Base-by-base conservation (phyloP, 2,888 invertebrate genomes). In the Apamea anceps region DNA sequence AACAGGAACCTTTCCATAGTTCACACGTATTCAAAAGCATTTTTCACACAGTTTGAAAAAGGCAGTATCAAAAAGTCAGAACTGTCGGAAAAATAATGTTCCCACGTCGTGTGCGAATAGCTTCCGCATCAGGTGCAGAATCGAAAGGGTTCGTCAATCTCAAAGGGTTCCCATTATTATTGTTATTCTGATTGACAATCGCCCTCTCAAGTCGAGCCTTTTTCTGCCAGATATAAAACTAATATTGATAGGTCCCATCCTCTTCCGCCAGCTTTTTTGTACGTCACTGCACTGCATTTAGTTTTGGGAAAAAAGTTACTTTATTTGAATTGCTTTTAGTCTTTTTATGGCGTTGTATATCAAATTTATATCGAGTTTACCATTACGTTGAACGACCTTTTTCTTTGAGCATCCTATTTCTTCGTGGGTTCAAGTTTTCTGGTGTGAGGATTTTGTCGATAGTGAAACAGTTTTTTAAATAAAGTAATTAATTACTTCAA, bases 231-330 rank as follows among this genome's bases (percentile, higher is more conserved):
- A 95, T 96, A 96, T 96, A 96, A 96, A 96, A 97, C 97, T 96
- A 97, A 97, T 96, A 97, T 97, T 96, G 96, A 95, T 95, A 94
- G 94, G 96, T 94, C 96, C 96, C 97, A 96, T 96, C 97, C 97
- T 95, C 95, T 97, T 97, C 97, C 97, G 97, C 92, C 92, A 91
- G 92, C 91, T 95, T 96, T 96, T 95, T 96, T 96, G 94, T 93
- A 87, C 91, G 89, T 90, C 93, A 94, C 91, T 94, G 94, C 95
- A 93, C 92, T 93, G 92, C 92, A 91, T 94, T 94, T 92, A 92
- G 89, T 91, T 88, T 93, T 89, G 82, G 90, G 90, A 93, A 94
- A 95, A 95, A 95, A 94, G 93, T 91, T 91, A 94, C 94, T 93
- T 92, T 95, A 94, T 94, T 95, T 95, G 94, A 93, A 92, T 90